A percentile compares a stretch with the other conserved stretches of the same genome.
phyloP scores from a whole-genome alignment of 2,888 invertebrate genomes.

The Lasioglossum calceatum region DNA sequence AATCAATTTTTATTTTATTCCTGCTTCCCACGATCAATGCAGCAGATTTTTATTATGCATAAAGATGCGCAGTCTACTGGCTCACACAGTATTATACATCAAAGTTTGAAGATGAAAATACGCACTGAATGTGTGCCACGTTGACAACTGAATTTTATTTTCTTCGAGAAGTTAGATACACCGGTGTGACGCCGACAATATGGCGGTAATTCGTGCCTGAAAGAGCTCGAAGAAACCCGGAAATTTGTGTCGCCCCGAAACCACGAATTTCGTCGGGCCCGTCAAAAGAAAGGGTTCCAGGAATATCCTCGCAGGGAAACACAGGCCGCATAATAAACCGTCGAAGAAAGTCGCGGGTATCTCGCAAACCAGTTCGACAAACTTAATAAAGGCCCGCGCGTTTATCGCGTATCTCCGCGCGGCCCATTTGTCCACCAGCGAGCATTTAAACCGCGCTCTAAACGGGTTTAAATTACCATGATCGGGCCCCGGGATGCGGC shows the following conservation, averaged over 20 bases:
- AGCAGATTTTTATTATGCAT: too few relatives aligned
- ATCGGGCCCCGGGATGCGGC: background rate
- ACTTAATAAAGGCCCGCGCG: conserved; percentile 44
- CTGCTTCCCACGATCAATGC: too few relatives aligned
- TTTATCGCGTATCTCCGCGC: background rate
- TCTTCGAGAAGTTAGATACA: too few relatives aligned
- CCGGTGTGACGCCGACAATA: too few relatives aligned
- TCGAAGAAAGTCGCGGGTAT: conserved; percentile 24
- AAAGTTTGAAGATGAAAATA: too few relatives aligned
- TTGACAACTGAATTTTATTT: too few relatives aligned
- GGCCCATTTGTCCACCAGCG: background rate
- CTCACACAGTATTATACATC: too few relatives aligned
- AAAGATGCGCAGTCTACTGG: too few relatives aligned
- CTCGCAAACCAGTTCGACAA: conserved; percentile 41
- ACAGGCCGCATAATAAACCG: conserved; percentile 26
- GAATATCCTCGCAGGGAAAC: conserved; percentile 18
- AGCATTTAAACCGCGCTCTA: conserved; percentile 22
- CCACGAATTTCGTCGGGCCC: conserved; percentile 17
- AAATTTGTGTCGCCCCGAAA: conserved; percentile 9
- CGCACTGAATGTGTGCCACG: too few relatives aligned
- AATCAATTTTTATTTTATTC: too few relatives aligned
- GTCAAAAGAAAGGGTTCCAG: conserved; percentile 32
- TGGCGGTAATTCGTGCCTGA: too few relatives aligned
- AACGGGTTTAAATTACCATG: conserved; percentile 39
- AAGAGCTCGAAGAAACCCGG: conserved; percentile 1